Evolutionary conservation across 92 coral and sea anemone genomes (phyloP), one percentile per base, ranked within the genome.

Genomic region (Palythoa grandis): DNA sequence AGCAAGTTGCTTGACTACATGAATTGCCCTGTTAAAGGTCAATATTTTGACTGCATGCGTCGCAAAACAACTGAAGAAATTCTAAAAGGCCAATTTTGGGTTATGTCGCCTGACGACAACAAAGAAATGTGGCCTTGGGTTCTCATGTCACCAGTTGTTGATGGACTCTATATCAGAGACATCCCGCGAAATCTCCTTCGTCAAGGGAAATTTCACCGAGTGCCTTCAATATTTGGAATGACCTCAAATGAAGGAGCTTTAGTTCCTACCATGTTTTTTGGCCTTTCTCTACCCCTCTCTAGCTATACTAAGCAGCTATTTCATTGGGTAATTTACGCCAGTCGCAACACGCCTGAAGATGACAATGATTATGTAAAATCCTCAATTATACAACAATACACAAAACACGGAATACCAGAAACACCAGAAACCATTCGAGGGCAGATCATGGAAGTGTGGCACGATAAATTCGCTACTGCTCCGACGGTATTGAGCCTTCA

Each of bases 301-400:
- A 6, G 7, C 37, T 79, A 70, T 17, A 83, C 77, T 79, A 76
- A 19, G 22, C 82, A 74, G 17, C 20, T 84, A 16, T 84, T 83
- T 72, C 84, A 54, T 4, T 17, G 38, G 22, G 22, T 76, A 24
- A 61, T 88, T 5, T 4, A 84, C 48, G 24, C 52, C 43, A 65
- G 74, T 15, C 76, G 72, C 1, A 52, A 84, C 54, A 68, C 76
- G 17, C 88, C 69, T 11, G 79, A 88, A 19, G 89, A 87, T 14
- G 91, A 84, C 43, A 74, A 75, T 38, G 85, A 88, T 29, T 54
- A 25, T 9, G 82, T 89, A 43, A 92, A 86, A 87, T 84, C 83
- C 57, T 93, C 92, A 66, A 87, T 88, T 48, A 52, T 79, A 72
- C 86, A 52, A 54, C 87, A 82, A 63, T 92, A 88, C 92, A 92